Base-by-base conservation (phyloP, 2,797 vertebrate species). In the Clarias fuscus region DNA sequence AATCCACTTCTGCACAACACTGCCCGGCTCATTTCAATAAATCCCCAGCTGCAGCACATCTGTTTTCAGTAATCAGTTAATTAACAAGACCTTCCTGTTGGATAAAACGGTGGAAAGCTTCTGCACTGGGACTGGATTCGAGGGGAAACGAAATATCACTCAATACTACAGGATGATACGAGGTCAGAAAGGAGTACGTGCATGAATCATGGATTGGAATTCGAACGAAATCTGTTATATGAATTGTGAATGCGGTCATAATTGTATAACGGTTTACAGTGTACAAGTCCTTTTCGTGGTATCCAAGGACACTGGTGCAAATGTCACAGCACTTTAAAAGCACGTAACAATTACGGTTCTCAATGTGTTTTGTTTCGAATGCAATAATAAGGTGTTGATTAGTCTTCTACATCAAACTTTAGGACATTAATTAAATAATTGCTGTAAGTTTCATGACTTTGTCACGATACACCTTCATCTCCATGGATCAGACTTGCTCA, bases 61-160 rank as follows among this genome's bases (percentile, higher is more conserved):
- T 85, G 73, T 73, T 37, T 65, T 64, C 18, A n/a, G 13, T 67
- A 77, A 77, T 56, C 59, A 30, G 73, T 27, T 84, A 62, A 84
- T 73, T 84, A 73, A 84, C 15, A 7, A 73, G 70, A 27, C n/a
- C 37, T 48, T 84, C 37, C 22, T 64, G 22, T 43, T 24, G 22
- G 33, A 73, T 22, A 83, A 71, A 62, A 17, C n/a, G 13, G 33
- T 62, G 70, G 40, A 76, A 76, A 64, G 53, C 37, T 65, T 30
- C 20, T 7, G 58, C 37, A 33, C 75, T 59, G 8, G 17, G 17
- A 56, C 48, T 7, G 73, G 24, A 76, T 56, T 76, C 18, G 48
- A 33, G 18, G 18, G 2, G 22, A 22, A 61, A 5, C 14, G 1
- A 37, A 61, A 24, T 4, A 56, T 56, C 53, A 56, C 53, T 56